Conservation (phyloP, 2,113 vertebrate genomes). For the Paramisgurnus dabryanus region DNA sequence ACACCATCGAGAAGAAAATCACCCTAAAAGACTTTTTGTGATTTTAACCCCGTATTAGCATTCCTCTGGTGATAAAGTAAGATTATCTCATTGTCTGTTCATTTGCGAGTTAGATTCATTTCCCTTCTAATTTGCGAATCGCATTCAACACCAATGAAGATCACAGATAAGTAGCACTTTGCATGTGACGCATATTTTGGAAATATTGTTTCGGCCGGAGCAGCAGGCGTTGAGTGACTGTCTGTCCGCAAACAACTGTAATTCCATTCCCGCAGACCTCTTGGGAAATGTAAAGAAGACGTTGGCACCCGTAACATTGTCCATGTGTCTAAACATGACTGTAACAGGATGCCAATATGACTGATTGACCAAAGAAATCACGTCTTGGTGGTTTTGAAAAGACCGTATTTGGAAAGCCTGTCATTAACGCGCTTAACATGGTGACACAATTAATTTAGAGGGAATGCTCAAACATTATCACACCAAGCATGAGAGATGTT, state of each 20-base stretch:
- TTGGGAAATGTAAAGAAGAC: slow-evolving; percentile 16
- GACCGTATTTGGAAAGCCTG: too few species aligned
- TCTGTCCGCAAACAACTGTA: slow-evolving; percentile 51
- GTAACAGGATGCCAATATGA: slow-evolving; percentile 12
- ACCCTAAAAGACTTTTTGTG: slow-evolving; percentile 7
- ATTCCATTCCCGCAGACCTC: slow-evolving; percentile 43
- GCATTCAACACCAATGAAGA: neutral
- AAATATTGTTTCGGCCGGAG: slow-evolving; percentile 40
- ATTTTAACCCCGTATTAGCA: slow-evolving; percentile 11
- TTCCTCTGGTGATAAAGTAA: slow-evolving; percentile 7
- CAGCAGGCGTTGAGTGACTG: slow-evolving; percentile 27
- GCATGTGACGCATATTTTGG: slow-evolving; percentile 14
- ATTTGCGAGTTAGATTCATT: neutral
- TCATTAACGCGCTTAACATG: neutral
- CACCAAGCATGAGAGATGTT: too few species aligned
- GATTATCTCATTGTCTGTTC: neutral
- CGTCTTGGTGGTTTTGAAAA: neutral
- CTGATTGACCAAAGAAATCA: neutral
- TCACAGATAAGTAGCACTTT: neutral
- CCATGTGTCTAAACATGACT: slow-evolving; percentile 5
- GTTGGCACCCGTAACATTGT: slow-evolving; percentile 14
- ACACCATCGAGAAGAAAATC: neutral
- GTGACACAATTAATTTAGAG: too few species aligned
- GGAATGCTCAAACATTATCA: too few species aligned
- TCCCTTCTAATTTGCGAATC: slow-evolving; percentile 1